Conservation (phyloP, 2,797 vertebrate genomes). For the Enteromius unitaeniatus region DNA sequence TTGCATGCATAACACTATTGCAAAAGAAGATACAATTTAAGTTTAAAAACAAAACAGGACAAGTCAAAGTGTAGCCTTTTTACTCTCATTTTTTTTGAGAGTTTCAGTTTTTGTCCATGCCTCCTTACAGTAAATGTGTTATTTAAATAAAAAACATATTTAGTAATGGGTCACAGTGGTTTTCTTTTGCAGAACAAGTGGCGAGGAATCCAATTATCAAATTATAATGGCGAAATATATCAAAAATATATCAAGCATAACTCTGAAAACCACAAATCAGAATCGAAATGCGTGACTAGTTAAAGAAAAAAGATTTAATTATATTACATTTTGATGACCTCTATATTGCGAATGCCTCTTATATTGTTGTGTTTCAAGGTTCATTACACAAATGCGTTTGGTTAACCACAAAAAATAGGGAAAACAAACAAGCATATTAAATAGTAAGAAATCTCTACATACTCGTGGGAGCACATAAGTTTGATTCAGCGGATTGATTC, state of each 20-base stretch:
- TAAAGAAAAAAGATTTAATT: not conserved
- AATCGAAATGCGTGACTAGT: not conserved
- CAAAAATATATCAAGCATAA: not conserved
- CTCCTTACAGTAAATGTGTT: not conserved
- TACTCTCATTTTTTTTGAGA: not conserved
- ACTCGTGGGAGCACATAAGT: not conserved
- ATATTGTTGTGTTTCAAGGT: not conserved
- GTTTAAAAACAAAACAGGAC: not conserved
- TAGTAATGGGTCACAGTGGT: not conserved
- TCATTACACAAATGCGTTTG: not conserved
- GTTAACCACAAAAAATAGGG: not conserved
- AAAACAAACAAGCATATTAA: not conserved
- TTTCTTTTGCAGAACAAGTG: not conserved
- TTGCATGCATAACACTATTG: not conserved
- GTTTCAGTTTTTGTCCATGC: not conserved
- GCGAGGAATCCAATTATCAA: not conserved
- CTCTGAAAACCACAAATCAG: not conserved
- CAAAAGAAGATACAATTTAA: not conserved
- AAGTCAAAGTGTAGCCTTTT: not conserved
- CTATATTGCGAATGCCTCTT: not conserved
- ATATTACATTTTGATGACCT: not conserved
- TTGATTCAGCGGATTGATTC: constrained; percentile 20
- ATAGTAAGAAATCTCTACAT: not conserved
- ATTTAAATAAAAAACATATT: constrained; percentile 14
- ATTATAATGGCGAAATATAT: not conserved